Conservation (phyloP, 2,113 vertebrate species). For the Pyrgilauda ruficollis region DNA sequence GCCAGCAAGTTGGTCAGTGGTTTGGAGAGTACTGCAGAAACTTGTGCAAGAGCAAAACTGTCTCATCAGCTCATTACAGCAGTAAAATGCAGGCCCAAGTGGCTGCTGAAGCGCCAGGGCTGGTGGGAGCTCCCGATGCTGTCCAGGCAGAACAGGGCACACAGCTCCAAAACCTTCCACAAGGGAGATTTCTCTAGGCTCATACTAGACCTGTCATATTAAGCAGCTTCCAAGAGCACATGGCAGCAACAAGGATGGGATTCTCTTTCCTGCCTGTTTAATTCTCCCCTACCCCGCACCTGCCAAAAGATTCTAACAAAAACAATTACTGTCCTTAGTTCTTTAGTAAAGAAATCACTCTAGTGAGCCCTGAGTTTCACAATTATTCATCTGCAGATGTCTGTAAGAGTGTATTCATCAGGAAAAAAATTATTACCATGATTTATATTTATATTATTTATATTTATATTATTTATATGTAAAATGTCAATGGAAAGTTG, state of each 20-base stretch:
- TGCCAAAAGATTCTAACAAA: not conserved
- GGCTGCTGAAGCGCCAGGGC: not conserved
- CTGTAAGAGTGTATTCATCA: not conserved
- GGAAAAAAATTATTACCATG: not conserved
- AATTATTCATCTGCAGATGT: not conserved
- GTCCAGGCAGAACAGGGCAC: fast-evolving
- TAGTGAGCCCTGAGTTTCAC: not conserved
- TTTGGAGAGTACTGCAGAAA: not conserved
- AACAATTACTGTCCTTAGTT: not conserved
- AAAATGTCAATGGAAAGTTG: not conserved
- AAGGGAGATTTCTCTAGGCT: fast-evolving
- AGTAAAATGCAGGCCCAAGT: not conserved
- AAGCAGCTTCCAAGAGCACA: not conserved
- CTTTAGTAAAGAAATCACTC: not conserved
- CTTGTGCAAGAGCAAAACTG: not conserved
- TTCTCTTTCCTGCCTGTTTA: not conserved
- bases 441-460: not conserved
- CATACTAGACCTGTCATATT: not conserved
- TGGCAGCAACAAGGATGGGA: not conserved
- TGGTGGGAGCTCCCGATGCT: fast-evolving
- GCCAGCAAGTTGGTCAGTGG: not conserved
- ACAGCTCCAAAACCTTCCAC: not conserved
- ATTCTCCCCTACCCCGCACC: not conserved
- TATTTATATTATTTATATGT: not conserved
- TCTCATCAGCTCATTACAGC: not conserved